These are phyloP conservation scores for Helicoverpa armigera DNA, from an alignment of 1,140 invertebrate genomes.

Conservation along the genomic window DNA sequence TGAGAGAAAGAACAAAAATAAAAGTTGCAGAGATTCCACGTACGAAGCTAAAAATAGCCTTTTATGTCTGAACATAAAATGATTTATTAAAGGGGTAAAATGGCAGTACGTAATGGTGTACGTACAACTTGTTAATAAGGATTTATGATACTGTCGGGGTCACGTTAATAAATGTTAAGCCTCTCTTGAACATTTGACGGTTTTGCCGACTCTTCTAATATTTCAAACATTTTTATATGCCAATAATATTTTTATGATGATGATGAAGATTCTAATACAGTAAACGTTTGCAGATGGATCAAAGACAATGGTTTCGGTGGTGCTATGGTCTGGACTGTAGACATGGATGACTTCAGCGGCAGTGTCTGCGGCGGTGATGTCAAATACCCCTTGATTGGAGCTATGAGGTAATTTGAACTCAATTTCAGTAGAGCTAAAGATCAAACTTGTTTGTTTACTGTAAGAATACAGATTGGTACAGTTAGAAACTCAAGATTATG, in stretches of 20 bases:
- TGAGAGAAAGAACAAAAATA: neutral
- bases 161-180: neutral
- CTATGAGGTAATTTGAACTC: conserved; percentile 90
- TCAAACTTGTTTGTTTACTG: neutral
- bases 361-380: conserved; percentile 93
- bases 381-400: conserved; percentile 96
- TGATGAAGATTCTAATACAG: neutral
- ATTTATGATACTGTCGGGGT: neutral
- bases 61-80: neutral
- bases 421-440: neutral
- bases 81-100: conserved; percentile 3
- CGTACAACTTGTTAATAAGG: neutral
- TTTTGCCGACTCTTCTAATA: too few relatives aligned
- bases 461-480: neutral
- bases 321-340: conserved; percentile 98
- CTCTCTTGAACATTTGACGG: neutral
- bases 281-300: conserved; percentile 90
- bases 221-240: too few relatives aligned
- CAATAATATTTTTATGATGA: too few relatives aligned
- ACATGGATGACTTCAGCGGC: conserved; percentile 98
- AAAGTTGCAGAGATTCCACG: neutral
- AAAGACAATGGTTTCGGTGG: conserved; percentile 96
- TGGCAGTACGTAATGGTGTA: neutral
- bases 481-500: neutral
- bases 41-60: neutral